Evolutionary conservation across 1,140 invertebrate genomes (phyloP), one percentile per base, ranked within the genome.

Genomic region (Galendromus occidentalis): DNA sequence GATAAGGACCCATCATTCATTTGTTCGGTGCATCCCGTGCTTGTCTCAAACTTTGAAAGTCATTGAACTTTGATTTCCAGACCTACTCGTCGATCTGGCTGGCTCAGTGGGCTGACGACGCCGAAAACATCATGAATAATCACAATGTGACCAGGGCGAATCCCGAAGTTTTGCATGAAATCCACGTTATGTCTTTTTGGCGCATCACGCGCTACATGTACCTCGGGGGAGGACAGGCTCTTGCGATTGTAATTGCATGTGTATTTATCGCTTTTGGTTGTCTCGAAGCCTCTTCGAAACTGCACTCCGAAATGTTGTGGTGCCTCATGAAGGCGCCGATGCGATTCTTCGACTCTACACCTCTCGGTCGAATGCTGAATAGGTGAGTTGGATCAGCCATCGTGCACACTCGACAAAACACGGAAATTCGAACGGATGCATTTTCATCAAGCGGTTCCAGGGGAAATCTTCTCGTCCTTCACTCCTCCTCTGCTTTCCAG

Each of bases 341-440:
- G 78, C 74, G 79, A 69, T 90, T 91, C 79, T 91, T 87, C 80
- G 88, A 92, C 76, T 83, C 85, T 69, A 90, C 88, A 70, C 88
- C 88, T 51, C 74, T 85, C 66, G 88, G 88, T 71, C 80, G 88
- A 72, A 82, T 90, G 71, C 77, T 91, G 70, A 90, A 89, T 78
- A 80, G 86, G 65, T 71, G 25, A 9, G 51, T 47, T 4, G 9
- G 33, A 39, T 39, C 33, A 39, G 33, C 33, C 9, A 9, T 39
- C n/a, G n/a, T n/a, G n/a, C n/a, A n/a, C n/a, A n/a, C n/a, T n/a
- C n/a, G n/a, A n/a, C n/a, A n/a, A n/a, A n/a, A n/a, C n/a, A n/a
- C n/a, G n/a, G n/a, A n/a, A n/a, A n/a, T n/a, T n/a, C n/a, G n/a
- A n/a, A n/a, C n/a, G n/a, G n/a, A n/a, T n/a, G n/a, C n/a, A n/a